These are phyloP conservation scores for Dasyornis broadbenti DNA, from an alignment of 2,113 vertebrate genomes.

Conservation along the genomic window DNA sequence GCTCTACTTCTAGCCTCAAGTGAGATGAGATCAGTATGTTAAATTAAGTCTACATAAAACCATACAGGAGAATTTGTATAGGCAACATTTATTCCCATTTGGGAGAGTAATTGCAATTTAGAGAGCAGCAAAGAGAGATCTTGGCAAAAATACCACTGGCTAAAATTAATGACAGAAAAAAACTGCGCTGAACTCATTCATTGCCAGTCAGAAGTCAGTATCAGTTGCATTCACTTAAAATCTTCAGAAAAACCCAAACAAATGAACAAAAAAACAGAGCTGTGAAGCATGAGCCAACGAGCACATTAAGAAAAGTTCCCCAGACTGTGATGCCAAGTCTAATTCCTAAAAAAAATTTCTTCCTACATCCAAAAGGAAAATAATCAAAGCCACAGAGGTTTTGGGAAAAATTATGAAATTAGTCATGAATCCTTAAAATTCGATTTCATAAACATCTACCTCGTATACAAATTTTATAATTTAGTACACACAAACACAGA, in stretches of 20 bases:
- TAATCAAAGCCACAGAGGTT: not conserved
- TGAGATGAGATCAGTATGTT: constrained; percentile 39
- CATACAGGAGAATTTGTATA: constrained; percentile 18
- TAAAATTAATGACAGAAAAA: constrained; percentile 5
- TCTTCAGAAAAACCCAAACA: not conserved
- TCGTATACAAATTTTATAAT: not conserved
- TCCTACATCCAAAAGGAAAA: not conserved
- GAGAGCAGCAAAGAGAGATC: not conserved
- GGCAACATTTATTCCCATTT: not conserved
- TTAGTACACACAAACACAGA: not conserved
- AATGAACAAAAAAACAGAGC: not conserved
- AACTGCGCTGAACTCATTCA: not conserved
- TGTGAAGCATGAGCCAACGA: not conserved
- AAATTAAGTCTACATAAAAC: constrained; percentile 43
- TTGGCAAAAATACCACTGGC: not conserved
- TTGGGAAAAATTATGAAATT: not conserved
- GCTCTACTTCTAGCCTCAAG: constrained; percentile 39
- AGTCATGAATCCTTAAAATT: not conserved
- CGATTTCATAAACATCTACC: not conserved
- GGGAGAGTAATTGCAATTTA: not conserved
- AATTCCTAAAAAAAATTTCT: not conserved
- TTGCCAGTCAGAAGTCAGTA: not conserved
- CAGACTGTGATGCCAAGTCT: not conserved
- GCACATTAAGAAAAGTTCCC: not conserved
- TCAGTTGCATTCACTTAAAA: not conserved